phyloP scores from a whole-genome alignment of 2,888 invertebrate species.

The Athrips mouffetella region DNA sequence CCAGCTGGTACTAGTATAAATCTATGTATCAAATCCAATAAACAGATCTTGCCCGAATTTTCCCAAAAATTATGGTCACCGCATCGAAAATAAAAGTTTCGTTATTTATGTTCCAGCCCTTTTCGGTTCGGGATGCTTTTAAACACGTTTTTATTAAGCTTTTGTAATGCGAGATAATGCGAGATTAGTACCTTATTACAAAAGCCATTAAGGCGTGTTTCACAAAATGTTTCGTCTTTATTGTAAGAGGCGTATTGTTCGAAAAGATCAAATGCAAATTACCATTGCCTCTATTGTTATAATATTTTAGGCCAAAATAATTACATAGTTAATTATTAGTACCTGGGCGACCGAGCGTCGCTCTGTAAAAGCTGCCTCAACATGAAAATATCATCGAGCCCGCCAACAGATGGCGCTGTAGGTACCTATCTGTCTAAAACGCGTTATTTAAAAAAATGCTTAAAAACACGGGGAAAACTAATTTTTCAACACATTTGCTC shows the following conservation, averaged over 20 bases:
- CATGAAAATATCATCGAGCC: no score
- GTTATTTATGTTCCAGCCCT: slow-evolving; percentile 11
- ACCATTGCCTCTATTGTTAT: no score
- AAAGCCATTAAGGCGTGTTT: not conserved
- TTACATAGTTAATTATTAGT: no score
- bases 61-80: not conserved
- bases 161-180: slow-evolving; percentile 17
- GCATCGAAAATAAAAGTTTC: slow-evolving; percentile 4
- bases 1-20: not conserved
- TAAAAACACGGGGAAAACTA: no score
- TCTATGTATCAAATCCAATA: not conserved
- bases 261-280: not conserved
- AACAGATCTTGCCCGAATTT: not conserved
- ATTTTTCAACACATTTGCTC: no score
- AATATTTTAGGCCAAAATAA: no score
- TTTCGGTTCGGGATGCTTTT: not conserved
- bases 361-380: no score
- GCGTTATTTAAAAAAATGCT: no score
- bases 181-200: slow-evolving; percentile 14
- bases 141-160: slow-evolving; percentile 13
- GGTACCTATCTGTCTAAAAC: no score
- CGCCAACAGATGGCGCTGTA: no score
- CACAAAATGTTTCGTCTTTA: not conserved
- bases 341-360: no score
- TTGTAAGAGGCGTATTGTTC: not conserved